These are phyloP conservation scores for Zosterops borbonicus DNA, from an alignment of 2,113 vertebrate genomes.

Conservation along the genomic window DNA sequence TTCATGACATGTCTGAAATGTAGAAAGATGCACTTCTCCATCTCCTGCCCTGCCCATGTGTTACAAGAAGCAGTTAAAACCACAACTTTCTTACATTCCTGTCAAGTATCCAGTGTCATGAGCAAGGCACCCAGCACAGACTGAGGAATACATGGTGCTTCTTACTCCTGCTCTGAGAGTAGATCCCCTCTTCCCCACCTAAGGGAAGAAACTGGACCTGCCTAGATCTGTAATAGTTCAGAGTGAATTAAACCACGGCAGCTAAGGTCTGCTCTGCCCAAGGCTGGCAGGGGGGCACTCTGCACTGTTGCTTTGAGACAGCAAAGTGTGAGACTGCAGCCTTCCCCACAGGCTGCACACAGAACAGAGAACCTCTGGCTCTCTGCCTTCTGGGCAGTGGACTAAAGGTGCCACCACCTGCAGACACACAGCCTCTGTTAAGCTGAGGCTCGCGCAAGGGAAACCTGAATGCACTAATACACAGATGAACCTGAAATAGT, in stretches of 20 bases:
- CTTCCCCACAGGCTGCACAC: rapidly evolving
- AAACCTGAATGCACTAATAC: not conserved
- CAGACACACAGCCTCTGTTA: not conserved
- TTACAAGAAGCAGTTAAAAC: not conserved
- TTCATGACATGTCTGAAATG: not conserved
- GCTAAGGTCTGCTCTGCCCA: not conserved
- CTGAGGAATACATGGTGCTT: rapidly evolving
- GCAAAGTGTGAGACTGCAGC: not conserved
- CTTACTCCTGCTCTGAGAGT: not conserved
- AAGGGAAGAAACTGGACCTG: not conserved
- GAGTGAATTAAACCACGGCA: not conserved
- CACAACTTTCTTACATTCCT: not conserved
- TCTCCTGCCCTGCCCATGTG: not conserved
- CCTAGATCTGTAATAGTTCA: not conserved
- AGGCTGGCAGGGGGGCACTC: not conserved
- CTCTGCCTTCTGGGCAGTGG: not conserved
- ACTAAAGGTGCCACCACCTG: not conserved
- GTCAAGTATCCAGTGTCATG: not conserved
- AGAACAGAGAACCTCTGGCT: not conserved
- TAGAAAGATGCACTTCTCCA: not conserved
- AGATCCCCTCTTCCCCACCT: not conserved
- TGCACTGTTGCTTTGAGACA: not conserved
- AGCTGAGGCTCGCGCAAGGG: not conserved
- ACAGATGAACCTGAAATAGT: not conserved
- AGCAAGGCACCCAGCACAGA: not conserved